Evolutionary conservation across 2,888 invertebrate genomes (phyloP).

Genomic region (Macrophya annulata): DNA sequence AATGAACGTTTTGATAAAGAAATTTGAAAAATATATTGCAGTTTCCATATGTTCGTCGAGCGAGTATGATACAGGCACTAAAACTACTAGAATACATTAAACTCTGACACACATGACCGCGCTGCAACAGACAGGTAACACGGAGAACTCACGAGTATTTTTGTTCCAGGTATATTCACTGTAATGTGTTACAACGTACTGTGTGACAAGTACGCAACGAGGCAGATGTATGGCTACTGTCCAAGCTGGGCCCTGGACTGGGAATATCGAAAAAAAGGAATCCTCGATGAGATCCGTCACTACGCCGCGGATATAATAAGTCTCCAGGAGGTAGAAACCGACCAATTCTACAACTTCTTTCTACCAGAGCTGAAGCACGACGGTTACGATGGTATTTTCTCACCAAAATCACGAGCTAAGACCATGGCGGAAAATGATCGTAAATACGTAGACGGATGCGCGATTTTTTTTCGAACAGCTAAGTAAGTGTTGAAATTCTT

Average conservation of each 20-base stretch:
- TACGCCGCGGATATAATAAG: conserved; percentile 99
- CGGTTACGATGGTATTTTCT: conserved; percentile 97
- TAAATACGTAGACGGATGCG: conserved; percentile 99
- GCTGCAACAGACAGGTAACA: conserved; percentile 38
- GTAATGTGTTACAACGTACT: conserved; percentile 99
- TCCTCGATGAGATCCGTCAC: conserved; percentile 97
- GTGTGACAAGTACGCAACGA: conserved; percentile 99
- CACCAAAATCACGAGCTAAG: conserved; percentile 98
- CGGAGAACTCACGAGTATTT: conserved; percentile 48
- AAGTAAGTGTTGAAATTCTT: conserved; percentile 85
- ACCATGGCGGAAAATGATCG: conserved; percentile 98
- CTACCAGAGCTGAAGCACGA: conserved; percentile 95
- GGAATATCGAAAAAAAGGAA: conserved; percentile 99
- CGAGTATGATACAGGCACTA: background rate
- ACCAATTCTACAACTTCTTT: conserved; percentile 98
- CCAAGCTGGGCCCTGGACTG: conserved; percentile 99
- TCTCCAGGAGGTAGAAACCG: conserved; percentile 98
- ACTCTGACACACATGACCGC: background rate
- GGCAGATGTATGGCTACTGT: conserved; percentile 99
- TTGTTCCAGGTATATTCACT: conserved; percentile 93
- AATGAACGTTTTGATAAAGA: background rate
- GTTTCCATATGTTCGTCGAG: background rate
- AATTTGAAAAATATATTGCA: background rate
- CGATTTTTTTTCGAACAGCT: conserved; percentile 96
- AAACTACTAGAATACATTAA: conserved; percentile 1